Evolutionary conservation across 2,888 invertebrate genomes (phyloP), one percentile per base, ranked within the genome.

Genomic region (Perdita meconis): DNA sequence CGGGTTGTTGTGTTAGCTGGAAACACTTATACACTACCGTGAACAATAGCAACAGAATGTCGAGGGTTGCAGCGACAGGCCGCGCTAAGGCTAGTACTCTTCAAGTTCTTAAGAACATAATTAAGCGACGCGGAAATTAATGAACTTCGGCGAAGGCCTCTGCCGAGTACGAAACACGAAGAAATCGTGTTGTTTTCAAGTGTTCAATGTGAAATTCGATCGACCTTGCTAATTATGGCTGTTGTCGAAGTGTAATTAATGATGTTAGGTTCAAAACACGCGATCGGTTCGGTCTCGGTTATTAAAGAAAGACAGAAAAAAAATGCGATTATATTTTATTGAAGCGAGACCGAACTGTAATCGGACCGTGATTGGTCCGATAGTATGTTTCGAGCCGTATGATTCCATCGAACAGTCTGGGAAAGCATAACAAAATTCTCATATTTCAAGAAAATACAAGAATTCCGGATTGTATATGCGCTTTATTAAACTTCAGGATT

Each of bases 21-120:
- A 82, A 71, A 73, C 78, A 64, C 67, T 70, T 50, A 10, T 24
- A 42, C 38, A 64, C 22, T 61, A 34, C 44, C 38, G 65, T 75
- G 78, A 71, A 83, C 80, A 83, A 83, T 82, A 80, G 78, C 51
- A 73, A 80, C 72, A 60, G 81, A 70, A 78, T 51, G 82, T 77
- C 74, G 74, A 74, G 81, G 30, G 73, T 66, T 55, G 59, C 47
- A 1, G 30, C 38, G 24, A 30, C 51, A 51, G 36, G 57, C 53
- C 67, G 61, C 44, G 69, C 64, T 78, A 75, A 82, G 78, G 82
- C 80, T 80, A 75, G 59, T 51, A 51, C 80, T 80, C 80, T 78
- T 63, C 59, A 78, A 61, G 55, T 67, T 75, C 60, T 70, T 67
- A 59, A 72, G 47, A 13, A 66, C 36, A 64, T 78, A 78, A 78